Percentiles rank a stretch among this genome's conserved stretches.
These are phyloP conservation scores for Epinephelus moara DNA, from an alignment of 2,113 vertebrate genomes.

Conservation along the genomic window DNA sequence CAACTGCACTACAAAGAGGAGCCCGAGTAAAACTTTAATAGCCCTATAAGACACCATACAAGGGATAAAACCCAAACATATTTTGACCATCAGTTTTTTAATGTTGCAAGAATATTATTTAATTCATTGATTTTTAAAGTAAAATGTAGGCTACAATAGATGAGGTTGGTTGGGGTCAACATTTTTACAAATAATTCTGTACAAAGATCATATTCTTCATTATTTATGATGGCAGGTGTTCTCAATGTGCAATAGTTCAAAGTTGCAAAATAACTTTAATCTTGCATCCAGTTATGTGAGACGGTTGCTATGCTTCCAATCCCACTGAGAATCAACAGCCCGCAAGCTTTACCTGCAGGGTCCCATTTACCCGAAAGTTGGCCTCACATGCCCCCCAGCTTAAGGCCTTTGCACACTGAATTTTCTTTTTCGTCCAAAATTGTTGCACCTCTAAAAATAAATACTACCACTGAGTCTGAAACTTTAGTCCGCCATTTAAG, in stretches of 20 bases:
- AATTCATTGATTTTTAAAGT: not conserved
- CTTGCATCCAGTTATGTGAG: no score
- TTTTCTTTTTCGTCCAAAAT: no score
- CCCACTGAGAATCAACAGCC: not conserved
- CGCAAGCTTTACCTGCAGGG: not conserved
- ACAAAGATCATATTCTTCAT: not conserved
- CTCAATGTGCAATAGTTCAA: not conserved
- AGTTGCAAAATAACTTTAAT: not conserved
- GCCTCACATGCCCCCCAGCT: no score
- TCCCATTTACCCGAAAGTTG: not conserved
- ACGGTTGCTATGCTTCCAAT: not conserved
- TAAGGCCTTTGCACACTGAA: no score
- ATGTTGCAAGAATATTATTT: not conserved
- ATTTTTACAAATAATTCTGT: not conserved
- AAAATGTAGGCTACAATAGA: not conserved
- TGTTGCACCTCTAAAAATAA: no score
- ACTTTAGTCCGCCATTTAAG: no score
- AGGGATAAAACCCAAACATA: not conserved
- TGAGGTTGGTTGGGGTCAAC: not conserved
- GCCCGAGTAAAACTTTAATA: not conserved
- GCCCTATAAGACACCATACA: not conserved
- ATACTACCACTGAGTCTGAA: no score
- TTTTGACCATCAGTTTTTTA: not conserved
- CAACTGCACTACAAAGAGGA: slow-evolving; percentile 3
- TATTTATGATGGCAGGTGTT: not conserved